Evolutionary conservation across 2,888 invertebrate species (phyloP).

Genomic region (Xanthostigma xanthostigma): DNA sequence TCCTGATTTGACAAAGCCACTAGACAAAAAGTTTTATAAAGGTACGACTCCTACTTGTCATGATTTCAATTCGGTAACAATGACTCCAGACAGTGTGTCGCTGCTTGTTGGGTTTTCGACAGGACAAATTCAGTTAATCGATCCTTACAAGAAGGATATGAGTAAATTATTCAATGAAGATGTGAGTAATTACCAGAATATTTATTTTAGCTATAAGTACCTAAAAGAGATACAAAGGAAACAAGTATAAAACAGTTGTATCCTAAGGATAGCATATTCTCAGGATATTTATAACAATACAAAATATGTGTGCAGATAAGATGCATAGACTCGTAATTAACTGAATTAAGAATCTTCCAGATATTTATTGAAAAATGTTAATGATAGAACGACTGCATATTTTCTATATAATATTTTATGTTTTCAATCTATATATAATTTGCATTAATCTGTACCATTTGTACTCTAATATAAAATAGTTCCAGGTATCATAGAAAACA

Average conservation of each 20-base stretch:
- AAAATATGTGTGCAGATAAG: background rate
- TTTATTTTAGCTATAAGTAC: background rate
- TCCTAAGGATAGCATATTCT: conserved; percentile 22
- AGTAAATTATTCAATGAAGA: conserved; percentile 98
- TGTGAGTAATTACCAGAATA: conserved; percentile 35
- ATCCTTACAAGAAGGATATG: conserved; percentile 91
- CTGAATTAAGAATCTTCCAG: background rate
- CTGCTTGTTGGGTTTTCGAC: conserved; percentile 95
- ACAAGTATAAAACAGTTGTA: conserved; percentile 27
- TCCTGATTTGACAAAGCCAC: conserved; percentile 87
- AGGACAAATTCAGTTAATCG: conserved; percentile 94
- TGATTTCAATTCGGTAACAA: conserved; percentile 82
- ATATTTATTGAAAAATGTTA: no score
- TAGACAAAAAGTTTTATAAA: conserved; percentile 97
- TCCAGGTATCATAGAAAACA: no score
- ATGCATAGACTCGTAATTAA: background rate
- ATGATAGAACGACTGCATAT: no score
- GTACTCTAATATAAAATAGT: no score
- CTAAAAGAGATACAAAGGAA: background rate
- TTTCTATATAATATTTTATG: no score
- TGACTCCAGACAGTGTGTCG: conserved; percentile 70
- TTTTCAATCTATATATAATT: no score
- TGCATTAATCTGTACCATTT: no score
- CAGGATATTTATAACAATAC: background rate
- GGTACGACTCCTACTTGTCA: conserved; percentile 98